phyloP scores from a whole-genome alignment of 37 sponge, comb jelly and placozoan genomes.

The Halichondria panicea region DNA sequence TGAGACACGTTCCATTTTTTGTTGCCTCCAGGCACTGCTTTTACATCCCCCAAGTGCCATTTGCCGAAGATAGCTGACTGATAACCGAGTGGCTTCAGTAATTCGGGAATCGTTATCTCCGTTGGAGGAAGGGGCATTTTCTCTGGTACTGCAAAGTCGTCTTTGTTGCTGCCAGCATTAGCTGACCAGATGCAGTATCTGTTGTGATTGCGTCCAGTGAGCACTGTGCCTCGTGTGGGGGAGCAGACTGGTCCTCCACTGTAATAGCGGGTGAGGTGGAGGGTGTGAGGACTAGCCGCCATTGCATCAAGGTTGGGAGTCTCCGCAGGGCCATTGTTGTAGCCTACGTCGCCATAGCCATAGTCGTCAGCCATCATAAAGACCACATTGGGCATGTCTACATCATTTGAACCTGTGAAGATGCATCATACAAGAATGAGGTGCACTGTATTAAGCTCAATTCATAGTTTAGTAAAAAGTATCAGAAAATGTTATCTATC shows the following conservation, averaged over 20 bases:
- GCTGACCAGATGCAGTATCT: conserved; percentile 71
- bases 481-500: too few species aligned
- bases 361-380: conserved; percentile 75
- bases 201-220: conserved; percentile 81
- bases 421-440: too few species aligned
- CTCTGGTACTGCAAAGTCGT: conserved; percentile 47
- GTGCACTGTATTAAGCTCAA: too few species aligned
- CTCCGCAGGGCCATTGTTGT: conserved; percentile 51
- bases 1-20: conserved; percentile 69
- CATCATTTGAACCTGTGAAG: too few species aligned
- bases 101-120: conserved; percentile 56
- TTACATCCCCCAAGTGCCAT: conserved; percentile 71
- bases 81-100: conserved; percentile 37
- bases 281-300: conserved; percentile 51
- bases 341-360: conserved; percentile 69
- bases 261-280: conserved; percentile 61
- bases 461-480: too few species aligned
- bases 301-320: conserved; percentile 70
- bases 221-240: conserved; percentile 69
- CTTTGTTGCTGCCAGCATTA: conserved; percentile 38
- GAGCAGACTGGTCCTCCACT: conserved; percentile 75
- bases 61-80: conserved; percentile 64
- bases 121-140: conserved; percentile 43
- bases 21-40: conserved; percentile 35
- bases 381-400: conserved; percentile 62